Base-by-base conservation (phyloP, 2,797 vertebrate species). In the Chloroceryle amazona region DNA sequence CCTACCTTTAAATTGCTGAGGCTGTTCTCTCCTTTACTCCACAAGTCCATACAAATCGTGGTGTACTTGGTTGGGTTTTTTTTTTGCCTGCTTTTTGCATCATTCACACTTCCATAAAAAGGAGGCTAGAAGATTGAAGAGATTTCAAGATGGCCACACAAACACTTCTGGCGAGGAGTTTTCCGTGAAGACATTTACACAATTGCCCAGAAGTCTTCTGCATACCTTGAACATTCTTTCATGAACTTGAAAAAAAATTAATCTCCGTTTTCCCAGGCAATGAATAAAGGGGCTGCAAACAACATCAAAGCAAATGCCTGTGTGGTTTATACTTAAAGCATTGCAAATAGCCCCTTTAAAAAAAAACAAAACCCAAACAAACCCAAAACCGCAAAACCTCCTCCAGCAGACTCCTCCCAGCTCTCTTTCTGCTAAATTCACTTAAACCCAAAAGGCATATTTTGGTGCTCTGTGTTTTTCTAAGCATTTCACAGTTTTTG, bases 71-170 rank as follows among this genome's bases (percentile, higher is more conserved):
- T 7, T 29, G 13, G 11, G 4, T 16, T 41, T 41, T 17, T 41
- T 41, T 73, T 41, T 41, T 73, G 10, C 28, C 86, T 89, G 63
- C 10, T 71, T 80, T 91, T 78, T 71, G 18, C 41, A 83, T 93
- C 41, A 23, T 85, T 94, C 61, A 74, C 54, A 37, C 75, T 81
- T 92, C 28, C 15, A 19, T 67, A 31, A 74, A 35, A 92, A 39
- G 41, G 25, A 75, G 6, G 55, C 13, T 66, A 51, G 51, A 62
- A 65, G 28, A 31, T 2, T 89, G 78, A 90, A 86, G 76, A 86
- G 76, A 18, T 94, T 91, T 93, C 89, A 95, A 70, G 89, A 52
- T 84, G 82, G 66, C 93, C 86, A 90, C 95, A 95, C 80, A 94
- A 94, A 76, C 52, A 63, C 51, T 95, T 86, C 41, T 90, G 94